Percentiles rank a stretch among this genome's conserved stretches.
These are phyloP conservation scores for Globia sparganii DNA, from an alignment of 2,888 invertebrate species.

Conservation along the genomic window DNA sequence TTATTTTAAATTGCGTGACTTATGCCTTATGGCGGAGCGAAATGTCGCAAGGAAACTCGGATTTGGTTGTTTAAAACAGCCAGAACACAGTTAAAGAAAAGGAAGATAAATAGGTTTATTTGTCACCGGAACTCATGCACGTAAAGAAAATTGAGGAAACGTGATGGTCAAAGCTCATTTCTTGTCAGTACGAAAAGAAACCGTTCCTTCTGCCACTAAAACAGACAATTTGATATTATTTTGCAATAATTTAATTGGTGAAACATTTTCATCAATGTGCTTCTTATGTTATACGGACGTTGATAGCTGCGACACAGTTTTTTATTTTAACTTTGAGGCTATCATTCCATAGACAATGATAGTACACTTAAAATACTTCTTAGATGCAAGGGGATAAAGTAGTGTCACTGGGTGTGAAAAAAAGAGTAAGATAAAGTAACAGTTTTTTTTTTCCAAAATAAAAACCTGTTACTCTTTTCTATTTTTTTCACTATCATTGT, in stretches of 20 bases:
- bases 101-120: not conserved
- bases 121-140: not conserved
- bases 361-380: no score
- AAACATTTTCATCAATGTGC: not conserved
- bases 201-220: no score
- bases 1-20: slow-evolving; percentile 50
- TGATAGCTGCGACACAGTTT: no score
- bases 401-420: no score
- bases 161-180: not conserved
- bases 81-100: not conserved
- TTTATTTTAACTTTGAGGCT: no score
- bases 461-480: no score
- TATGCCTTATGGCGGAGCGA: slow-evolving; percentile 20
- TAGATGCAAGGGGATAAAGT: no score
- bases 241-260: not conserved
- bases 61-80: not conserved
- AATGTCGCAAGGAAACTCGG: slow-evolving; percentile 1
- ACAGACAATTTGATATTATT: not conserved
- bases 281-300: no score
- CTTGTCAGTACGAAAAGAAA: not conserved
- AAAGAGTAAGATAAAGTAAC: no score
- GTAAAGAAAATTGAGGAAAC: not conserved
- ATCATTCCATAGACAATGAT: no score
- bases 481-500: no score
- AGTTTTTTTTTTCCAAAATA: no score